A percentile compares a stretch with the other conserved stretches of the same genome.
These are phyloP conservation scores for Calyptommatus sinebrachiatus DNA, from an alignment of 2,113 vertebrate genomes.

Conservation along the genomic window DNA sequence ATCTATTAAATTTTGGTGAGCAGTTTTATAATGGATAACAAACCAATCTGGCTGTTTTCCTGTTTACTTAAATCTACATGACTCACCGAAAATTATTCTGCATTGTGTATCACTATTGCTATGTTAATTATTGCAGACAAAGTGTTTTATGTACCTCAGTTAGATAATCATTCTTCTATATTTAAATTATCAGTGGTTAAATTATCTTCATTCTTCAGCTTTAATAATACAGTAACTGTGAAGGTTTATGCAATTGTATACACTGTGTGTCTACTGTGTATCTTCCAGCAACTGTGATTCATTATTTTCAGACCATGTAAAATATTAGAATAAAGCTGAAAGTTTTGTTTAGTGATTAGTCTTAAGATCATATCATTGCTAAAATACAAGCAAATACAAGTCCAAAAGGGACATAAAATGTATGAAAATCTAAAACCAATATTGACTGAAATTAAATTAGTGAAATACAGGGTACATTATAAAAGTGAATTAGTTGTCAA, in stretches of 20 bases:
- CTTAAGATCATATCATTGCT: no score
- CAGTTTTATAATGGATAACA: not conserved
- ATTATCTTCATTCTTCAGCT: conserved; percentile 34
- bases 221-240: not conserved
- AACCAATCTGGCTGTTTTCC: not conserved
- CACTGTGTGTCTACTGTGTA: not conserved
- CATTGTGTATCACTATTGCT: not conserved
- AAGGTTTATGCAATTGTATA: conserved; percentile 34
- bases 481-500: not conserved
- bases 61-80: not conserved
- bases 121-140: not conserved
- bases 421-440: not conserved
- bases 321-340: no score
- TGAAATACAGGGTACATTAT: not conserved
- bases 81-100: not conserved
- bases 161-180: not conserved
- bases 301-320: not conserved
- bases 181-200: not conserved
- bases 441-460: not conserved
- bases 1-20: not conserved
- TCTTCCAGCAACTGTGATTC: not conserved
- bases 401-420: no score
- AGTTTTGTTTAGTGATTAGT: no score
- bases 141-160: no score
- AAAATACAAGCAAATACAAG: no score